Evolutionary conservation across 2,888 invertebrate genomes (phyloP).

Genomic region (Coremacera marginata): DNA sequence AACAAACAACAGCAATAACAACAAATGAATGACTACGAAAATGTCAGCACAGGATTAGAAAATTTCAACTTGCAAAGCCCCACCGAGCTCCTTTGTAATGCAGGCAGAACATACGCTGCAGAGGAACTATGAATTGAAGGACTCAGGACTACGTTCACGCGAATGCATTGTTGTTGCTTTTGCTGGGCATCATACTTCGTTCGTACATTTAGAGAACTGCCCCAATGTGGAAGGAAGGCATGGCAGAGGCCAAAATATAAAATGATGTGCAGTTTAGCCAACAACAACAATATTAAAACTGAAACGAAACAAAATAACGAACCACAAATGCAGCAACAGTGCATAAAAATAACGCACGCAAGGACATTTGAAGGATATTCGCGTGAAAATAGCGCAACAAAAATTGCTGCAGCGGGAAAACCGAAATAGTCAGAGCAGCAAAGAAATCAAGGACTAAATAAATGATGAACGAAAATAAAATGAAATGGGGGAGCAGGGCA

Average conservation of each 20-base stretch:
- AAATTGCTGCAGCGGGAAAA: constrained; percentile 38
- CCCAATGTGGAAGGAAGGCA: constrained; percentile 1
- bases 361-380: constrained; percentile 67
- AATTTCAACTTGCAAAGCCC: constrained; percentile 38
- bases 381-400: constrained; percentile 52
- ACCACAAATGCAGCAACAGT: neutral
- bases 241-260: constrained; percentile 14
- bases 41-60: constrained; percentile 46
- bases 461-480: constrained; percentile 64
- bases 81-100: constrained; percentile 27
- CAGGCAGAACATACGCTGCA: neutral
- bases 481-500: neutral
- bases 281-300: neutral
- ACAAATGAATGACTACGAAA: constrained; percentile 49
- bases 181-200: constrained; percentile 5
- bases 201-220: neutral
- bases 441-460: constrained; percentile 64
- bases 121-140: constrained; percentile 2
- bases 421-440: constrained; percentile 42
- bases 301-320: neutral
- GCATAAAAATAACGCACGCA: constrained; percentile 56
- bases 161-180: neutral
- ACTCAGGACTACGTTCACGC: constrained; percentile 25
- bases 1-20: constrained; percentile 51
- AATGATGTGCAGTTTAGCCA: constrained; percentile 11